Evolutionary conservation across 2,797 vertebrate genomes (phyloP).

Genomic region (Spondyliosoma cantharus): DNA sequence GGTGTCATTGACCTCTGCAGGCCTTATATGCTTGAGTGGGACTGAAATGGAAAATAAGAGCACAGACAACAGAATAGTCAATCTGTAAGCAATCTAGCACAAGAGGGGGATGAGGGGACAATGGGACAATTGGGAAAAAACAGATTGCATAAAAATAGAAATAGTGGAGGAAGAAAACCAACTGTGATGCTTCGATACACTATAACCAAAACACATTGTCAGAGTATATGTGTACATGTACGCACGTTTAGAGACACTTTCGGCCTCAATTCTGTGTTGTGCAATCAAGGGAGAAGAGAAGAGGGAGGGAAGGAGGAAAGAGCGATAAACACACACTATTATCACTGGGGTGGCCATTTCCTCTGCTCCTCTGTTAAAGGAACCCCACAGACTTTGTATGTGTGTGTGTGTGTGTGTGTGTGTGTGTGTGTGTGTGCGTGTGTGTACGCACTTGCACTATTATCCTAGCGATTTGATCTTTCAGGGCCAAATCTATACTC

Average conservation of each 20-base stretch:
- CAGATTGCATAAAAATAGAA: slow-evolving; percentile 2
- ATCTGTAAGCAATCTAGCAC: slow-evolving; percentile 39
- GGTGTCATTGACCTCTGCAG: not conserved
- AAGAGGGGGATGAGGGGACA: not conserved
- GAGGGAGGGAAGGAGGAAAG: not conserved
- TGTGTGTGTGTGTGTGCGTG: slow-evolving; percentile 5
- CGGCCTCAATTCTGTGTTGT: slow-evolving; percentile 33
- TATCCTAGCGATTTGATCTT: slow-evolving; percentile 3
- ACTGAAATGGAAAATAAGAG: slow-evolving; percentile 45
- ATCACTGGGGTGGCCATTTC: slow-evolving; percentile 47
- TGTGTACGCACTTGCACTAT: not conserved
- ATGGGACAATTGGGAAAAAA: slow-evolving; percentile 10
- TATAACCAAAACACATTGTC: slow-evolving; percentile 25
- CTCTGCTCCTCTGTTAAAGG: slow-evolving; percentile 33
- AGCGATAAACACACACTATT: slow-evolving; percentile 45
- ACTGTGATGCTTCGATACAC: slow-evolving; percentile 24
- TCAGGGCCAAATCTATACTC: slow-evolving; percentile 21
- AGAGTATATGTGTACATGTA: not conserved
- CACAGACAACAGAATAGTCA: slow-evolving; percentile 31
- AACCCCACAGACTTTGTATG: slow-evolving; percentile 10
- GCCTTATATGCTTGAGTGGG: slow-evolving; percentile 4
- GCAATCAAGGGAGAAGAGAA: slow-evolving; percentile 42
- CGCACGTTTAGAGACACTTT: slow-evolving; percentile 24
- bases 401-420: slow-evolving; percentile 3
- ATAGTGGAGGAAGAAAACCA: not conserved